Base-by-base conservation (phyloP, 2,888 invertebrate genomes). In the Diploptera punctata region DNA sequence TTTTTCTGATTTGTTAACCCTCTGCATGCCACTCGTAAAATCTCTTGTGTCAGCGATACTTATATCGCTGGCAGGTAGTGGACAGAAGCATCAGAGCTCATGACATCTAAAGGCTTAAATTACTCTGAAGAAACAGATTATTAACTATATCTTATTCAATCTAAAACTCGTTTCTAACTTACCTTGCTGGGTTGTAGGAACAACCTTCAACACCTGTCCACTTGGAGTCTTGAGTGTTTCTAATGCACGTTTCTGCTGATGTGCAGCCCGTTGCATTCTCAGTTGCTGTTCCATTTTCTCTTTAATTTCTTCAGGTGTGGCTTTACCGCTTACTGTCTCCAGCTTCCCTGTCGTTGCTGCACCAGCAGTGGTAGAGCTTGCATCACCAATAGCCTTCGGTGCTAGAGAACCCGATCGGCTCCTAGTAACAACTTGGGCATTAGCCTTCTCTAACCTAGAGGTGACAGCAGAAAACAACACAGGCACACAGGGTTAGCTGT, bases 261-360 rank as follows among this genome's bases (percentile, higher is more conserved):
- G 94, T 0, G 94, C 95, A 24, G 94, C 93, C 74, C 97, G 84
- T 81, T 97, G 97, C 78, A 95, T 87, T 72, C 94, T 90, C 76
- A 97, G 83, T 80, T 97, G 95, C 76, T 94, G 94, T 80, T 97
- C 97, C 91, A 96, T 91, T 82, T 95, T 95, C 78, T 96, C 95
- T 82, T 93, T 94, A 75, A 93, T 89, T 79, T 94, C 94, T 77
- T 91, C 89, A 0, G 91, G 88, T 31, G 89, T 88, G 0, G 89
- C 86, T 78, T 90, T 88, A 77, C 83, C 87, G 78, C 82, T 87
- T 10, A 86, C 85, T 4, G 85, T 76, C 79, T 83, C 77, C 18
- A 75, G 57, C 57, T 77, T 77, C 44, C 79, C 76, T 13, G 74
- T 76, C 73, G 80, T 80, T 38, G 79, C 76, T 5, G 73, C 77